A percentile compares a stretch with the other conserved stretches of the same genome.
These are phyloP conservation scores for Abscondita cerata DNA, from an alignment of 2,888 invertebrate genomes.

Conservation along the genomic window DNA sequence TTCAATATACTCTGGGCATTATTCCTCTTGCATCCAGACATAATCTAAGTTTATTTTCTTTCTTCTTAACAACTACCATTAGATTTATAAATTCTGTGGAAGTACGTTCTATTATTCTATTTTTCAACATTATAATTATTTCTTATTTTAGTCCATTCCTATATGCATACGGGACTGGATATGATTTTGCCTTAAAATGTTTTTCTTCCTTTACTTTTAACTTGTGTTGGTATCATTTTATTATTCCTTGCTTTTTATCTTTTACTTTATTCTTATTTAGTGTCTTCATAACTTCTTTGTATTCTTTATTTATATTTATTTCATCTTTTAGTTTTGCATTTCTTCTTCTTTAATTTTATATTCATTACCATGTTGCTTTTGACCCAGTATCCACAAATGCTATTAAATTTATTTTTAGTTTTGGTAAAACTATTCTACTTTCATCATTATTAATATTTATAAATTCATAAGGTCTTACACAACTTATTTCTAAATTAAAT, in stretches of 20 bases:
- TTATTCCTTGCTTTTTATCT: background rate
- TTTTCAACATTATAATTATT: conserved; percentile 4
- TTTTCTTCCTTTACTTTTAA: background rate
- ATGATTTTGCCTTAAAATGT: background rate
- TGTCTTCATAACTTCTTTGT: background rate
- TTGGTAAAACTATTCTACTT: background rate
- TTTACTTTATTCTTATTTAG: background rate
- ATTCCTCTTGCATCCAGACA: conserved; percentile 17
- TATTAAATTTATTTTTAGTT: background rate
- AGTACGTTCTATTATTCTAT: background rate
- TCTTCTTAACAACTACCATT: conserved; percentile 11
- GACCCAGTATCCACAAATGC: background rate
- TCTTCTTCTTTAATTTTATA: too few relatives aligned
- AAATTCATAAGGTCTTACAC: too few relatives aligned
- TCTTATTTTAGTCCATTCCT: background rate
- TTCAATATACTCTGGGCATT: conserved; percentile 10
- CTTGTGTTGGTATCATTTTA: conserved; percentile 1
- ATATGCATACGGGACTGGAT: too few relatives aligned
- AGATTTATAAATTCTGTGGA: conserved; percentile 6
- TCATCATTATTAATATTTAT: background rate
- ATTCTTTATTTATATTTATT: too few relatives aligned
- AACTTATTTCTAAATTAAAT: too few relatives aligned
- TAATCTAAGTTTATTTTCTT: conserved; percentile 1
- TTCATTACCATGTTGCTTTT: background rate
- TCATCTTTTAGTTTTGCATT: too few relatives aligned